These are phyloP conservation scores for Drosophila murphyi DNA, from an alignment of 1,140 invertebrate genomes.

Conservation along the genomic window DNA sequence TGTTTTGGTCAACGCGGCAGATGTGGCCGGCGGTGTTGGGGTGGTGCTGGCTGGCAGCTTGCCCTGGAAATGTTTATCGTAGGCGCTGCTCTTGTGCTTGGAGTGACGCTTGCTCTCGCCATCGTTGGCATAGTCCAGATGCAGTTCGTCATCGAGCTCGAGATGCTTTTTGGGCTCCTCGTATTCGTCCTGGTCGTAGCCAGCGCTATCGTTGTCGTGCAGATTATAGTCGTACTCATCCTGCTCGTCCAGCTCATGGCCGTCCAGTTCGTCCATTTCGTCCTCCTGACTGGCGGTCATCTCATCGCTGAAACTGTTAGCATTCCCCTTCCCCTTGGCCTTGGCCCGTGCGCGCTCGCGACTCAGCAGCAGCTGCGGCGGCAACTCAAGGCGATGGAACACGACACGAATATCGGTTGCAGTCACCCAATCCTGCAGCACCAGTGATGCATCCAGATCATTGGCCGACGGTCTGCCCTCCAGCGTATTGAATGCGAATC, in stretches of 20 bases:
- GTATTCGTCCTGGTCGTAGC: slow-evolving; percentile 80
- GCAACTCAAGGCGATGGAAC: slow-evolving; percentile 94
- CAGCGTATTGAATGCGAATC: slow-evolving; percentile 98
- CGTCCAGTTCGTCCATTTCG: slow-evolving; percentile 58
- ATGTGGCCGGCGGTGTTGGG: slow-evolving; percentile 57
- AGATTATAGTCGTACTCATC: slow-evolving; percentile 80
- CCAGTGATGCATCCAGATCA: slow-evolving; percentile 97
- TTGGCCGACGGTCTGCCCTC: slow-evolving; percentile 97
- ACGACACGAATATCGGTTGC: slow-evolving; percentile 98
- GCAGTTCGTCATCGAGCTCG: slow-evolving; percentile 75
- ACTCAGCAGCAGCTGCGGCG: slow-evolving; percentile 77
- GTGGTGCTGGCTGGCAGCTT: slow-evolving; percentile 72
- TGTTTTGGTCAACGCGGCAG: slow-evolving; percentile 6
- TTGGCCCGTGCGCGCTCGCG: slow-evolving; percentile 72
- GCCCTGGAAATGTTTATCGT: slow-evolving; percentile 74
- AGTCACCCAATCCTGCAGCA: slow-evolving; percentile 99
- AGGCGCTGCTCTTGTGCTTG: slow-evolving; percentile 67
- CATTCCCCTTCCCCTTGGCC: slow-evolving; percentile 69
- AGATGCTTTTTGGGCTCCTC: slow-evolving; percentile 82
- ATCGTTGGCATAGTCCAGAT: slow-evolving; percentile 79
- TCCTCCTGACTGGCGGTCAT: slow-evolving; percentile 74
- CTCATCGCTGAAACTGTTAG: slow-evolving; percentile 83
- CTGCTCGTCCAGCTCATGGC: slow-evolving; percentile 72
- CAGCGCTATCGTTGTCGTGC: slow-evolving; percentile 80
- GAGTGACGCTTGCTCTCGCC: slow-evolving; percentile 55